Percentiles rank a stretch among this genome's conserved stretches.
phyloP scores from a whole-genome alignment of 2,797 vertebrate genomes.

The Microtus californicus region DNA sequence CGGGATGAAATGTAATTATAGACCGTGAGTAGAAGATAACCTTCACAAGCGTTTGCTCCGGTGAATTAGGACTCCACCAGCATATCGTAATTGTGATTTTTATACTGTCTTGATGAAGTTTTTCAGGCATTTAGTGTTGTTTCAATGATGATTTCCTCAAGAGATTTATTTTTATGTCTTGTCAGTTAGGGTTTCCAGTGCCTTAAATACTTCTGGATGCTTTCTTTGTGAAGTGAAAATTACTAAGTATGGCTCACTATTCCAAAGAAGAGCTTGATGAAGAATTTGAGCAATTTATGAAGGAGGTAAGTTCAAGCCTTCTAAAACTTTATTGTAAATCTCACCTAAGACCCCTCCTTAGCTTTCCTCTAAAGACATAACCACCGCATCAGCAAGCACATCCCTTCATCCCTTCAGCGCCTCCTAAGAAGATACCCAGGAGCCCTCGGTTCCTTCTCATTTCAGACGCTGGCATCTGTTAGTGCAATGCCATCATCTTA shows the following conservation, averaged over 20 bases:
- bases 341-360: neutral
- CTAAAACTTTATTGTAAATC: neutral
- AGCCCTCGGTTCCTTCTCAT: too few relatives aligned
- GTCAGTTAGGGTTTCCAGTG: slow-evolving; percentile 50
- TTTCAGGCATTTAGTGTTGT: neutral
- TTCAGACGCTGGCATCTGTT: too few relatives aligned
- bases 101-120: neutral
- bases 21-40: neutral
- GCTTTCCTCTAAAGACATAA: neutral
- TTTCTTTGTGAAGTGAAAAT: slow-evolving; percentile 57
- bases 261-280: slow-evolving; percentile 94
- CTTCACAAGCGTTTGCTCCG: slow-evolving; percentile 16
- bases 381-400: neutral
- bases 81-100: neutral
- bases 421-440: too few relatives aligned
- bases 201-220: slow-evolving; percentile 58
- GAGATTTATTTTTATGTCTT: slow-evolving; percentile 46
- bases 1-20: slow-evolving; percentile 41
- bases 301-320: slow-evolving; percentile 91
- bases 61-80: neutral
- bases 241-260: slow-evolving; percentile 89
- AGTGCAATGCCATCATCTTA: neutral
- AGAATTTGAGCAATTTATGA: slow-evolving; percentile 96
- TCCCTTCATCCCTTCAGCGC: neutral
- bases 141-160: slow-evolving; percentile 62